Evolutionary conservation across 2,797 vertebrate genomes (phyloP).

Genomic region (Gymnothorax reevesii): DNA sequence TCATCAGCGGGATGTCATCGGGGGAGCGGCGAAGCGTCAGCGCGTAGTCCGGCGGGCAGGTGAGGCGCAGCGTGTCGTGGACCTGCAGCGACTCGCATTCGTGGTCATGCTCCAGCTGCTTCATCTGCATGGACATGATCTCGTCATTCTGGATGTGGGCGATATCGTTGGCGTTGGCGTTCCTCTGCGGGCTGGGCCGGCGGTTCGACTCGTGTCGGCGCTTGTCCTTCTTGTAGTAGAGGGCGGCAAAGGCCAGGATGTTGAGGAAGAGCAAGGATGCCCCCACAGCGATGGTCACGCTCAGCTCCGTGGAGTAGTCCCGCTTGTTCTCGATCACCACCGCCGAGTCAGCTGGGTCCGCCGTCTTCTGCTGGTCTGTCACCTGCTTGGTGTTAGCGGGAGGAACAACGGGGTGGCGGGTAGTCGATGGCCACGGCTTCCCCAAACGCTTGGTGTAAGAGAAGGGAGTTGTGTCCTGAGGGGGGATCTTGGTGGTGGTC

Average conservation of each 20-base stretch:
- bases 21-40: conserved; percentile 91
- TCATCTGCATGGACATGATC: conserved; percentile 95
- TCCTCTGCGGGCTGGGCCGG: conserved; percentile 83
- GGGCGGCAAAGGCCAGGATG: conserved; percentile 90
- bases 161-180: conserved; percentile 79
- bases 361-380: conserved; percentile 79
- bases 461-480: conserved; percentile 90
- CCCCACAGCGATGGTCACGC: conserved; percentile 93
- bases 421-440: conserved; percentile 85
- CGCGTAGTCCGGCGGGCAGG: conserved; percentile 92
- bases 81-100: conserved; percentile 81
- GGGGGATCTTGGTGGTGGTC: conserved; percentile 92
- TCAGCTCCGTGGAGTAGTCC: conserved; percentile 93
- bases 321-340: conserved; percentile 83
- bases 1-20: conserved; percentile 91
- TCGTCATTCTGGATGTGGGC: conserved; percentile 90
- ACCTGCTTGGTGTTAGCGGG: conserved; percentile 85
- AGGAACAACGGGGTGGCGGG: conserved; percentile 86
- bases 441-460: conserved; percentile 90
- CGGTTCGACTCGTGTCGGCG: conserved; percentile 88
- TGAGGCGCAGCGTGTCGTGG: conserved; percentile 79
- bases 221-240: conserved; percentile 97
- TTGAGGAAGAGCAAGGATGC: conserved; percentile 92
- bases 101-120: conserved; percentile 87
- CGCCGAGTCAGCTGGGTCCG: conserved; percentile 73